Base-by-base conservation (phyloP, 2,797 vertebrate genomes). In the Atherinosoma microstoma region DNA sequence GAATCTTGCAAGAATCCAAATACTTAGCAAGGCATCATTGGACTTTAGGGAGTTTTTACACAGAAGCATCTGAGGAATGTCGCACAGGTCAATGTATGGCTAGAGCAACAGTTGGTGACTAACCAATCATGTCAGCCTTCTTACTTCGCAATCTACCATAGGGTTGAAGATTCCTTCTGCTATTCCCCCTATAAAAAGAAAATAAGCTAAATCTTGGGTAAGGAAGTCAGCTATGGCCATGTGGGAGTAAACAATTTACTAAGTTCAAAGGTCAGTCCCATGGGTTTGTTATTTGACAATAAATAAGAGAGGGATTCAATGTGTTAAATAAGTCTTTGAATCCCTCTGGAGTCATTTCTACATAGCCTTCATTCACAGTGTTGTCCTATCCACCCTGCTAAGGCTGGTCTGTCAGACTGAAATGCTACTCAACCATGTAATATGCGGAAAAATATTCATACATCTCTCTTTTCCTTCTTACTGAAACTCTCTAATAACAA, bases 211-310 rank as follows among this genome's bases (percentile, higher is more conserved):
- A 12, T 64, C 22, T 64, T 45, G 36, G 75, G 67, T 73, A 32
- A 72, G 75, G 78, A 76, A 71, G 83, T 64, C 51, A 78, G 70
- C 72, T 85, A 73, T 70, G 75, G 56, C 65, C 4, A 6, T 6
- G 57, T 40, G 36, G 64, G 35, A 29, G 35, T 49, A 18, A 54
- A 57, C 35, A 16, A 71, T 69, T 84, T 77, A 47, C 27, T 6
- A 20, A 76, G 88, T 76, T 88, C 84, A 90, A 78, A 90, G 86
- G 86, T 90, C 82, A 78, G 58, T 74, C n/a, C 75, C 65, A 75
- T 12, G 60, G 76, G 77, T 68, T 1, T 77, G 70, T 65, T 36
- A 58, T 83, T 84, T 87, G 76, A 83, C 79, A 67, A 66, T 78
- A 69, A 69, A 73, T 69, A 51, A 56, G 73, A 84, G 63, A 51